Percentiles rank a stretch among this genome's conserved stretches.
Conservation (phyloP, 2,113 vertebrate species). For the Microcebus tavaratra region DNA sequence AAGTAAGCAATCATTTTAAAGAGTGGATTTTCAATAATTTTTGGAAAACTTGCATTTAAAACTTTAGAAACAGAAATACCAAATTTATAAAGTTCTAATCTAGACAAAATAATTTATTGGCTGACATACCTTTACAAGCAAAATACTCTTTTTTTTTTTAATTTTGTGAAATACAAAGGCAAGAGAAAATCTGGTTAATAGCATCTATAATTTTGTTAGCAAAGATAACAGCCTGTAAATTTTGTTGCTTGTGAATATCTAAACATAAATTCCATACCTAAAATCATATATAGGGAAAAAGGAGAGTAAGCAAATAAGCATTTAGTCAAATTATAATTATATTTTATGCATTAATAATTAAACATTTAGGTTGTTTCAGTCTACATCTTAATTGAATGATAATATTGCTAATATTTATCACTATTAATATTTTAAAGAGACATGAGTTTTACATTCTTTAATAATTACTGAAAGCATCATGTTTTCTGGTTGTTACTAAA, state of each 20-base stretch:
- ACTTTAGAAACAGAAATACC: background rate
- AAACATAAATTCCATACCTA: background rate
- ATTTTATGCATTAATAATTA: background rate
- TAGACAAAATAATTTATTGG: conserved; percentile 15
- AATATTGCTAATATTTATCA: background rate
- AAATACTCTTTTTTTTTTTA: background rate
- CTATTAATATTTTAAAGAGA: background rate
- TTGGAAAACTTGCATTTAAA: background rate
- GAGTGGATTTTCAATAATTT: background rate
- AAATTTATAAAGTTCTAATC: background rate
- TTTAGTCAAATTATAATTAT: background rate
- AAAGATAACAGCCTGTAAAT: background rate
- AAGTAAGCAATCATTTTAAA: conserved; percentile 11
- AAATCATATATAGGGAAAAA: background rate
- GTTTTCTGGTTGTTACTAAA: conserved; percentile 15
- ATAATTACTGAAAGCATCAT: background rate
- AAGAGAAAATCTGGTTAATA: background rate
- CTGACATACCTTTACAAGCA: background rate
- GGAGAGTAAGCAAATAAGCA: background rate
- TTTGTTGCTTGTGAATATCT: background rate
- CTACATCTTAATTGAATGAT: background rate
- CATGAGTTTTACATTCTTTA: background rate
- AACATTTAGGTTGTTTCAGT: background rate
- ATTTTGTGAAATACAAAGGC: background rate
- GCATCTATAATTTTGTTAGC: background rate